Evolutionary conservation across 2,113 vertebrate genomes (phyloP).

Genomic region (Gavia stellata): DNA sequence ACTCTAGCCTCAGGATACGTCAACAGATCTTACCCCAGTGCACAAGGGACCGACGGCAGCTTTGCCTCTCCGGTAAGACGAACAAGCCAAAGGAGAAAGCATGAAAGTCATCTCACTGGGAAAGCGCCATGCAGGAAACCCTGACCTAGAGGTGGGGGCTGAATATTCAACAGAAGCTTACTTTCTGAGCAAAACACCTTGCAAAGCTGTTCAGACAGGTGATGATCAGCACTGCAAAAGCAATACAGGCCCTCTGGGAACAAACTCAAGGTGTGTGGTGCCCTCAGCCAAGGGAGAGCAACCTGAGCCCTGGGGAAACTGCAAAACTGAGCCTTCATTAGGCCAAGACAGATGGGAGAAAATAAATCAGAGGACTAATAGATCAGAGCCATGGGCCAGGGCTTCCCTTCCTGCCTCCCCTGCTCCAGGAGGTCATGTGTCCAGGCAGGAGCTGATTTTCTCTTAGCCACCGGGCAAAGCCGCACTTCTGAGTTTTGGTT

Average conservation of each 20-base stretch:
- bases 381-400: not conserved
- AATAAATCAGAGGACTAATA: not conserved
- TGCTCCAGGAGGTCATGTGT: not conserved
- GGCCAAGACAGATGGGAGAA: not conserved
- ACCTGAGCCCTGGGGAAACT: not conserved
- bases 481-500: not conserved
- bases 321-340: not conserved
- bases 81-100: not conserved
- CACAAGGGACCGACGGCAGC: not conserved
- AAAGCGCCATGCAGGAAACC: not conserved
- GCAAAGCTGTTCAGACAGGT: not conserved
- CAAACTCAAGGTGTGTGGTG: not conserved
- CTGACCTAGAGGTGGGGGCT: not conserved
- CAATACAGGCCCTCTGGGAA: not conserved
- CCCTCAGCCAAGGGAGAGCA: not conserved
- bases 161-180: not conserved
- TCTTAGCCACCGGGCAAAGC: not conserved
- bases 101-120: not conserved
- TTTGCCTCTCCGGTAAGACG: not conserved
- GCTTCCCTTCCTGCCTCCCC: not conserved
- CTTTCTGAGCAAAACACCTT: not conserved
- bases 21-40: not conserved
- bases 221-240: not conserved
- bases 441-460: not conserved
- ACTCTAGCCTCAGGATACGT: conserved; percentile 11